Base-by-base conservation (phyloP, 2,888 invertebrate species). In the Eutolmus rufibarbis region DNA sequence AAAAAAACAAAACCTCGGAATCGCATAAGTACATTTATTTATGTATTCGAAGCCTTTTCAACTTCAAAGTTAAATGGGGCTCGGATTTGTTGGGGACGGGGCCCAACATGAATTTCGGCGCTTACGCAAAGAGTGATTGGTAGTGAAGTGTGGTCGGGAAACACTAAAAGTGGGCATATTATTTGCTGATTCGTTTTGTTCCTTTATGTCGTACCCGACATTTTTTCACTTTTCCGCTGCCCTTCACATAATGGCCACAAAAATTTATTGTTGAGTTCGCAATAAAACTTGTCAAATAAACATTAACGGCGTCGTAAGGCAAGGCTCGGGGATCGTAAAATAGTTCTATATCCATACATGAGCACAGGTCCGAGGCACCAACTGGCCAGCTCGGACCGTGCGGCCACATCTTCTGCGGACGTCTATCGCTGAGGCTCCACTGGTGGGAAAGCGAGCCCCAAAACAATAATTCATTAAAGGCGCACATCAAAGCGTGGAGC, bases 231-330 rank as follows among this genome's bases (percentile, higher is more conserved):
- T 86, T 86, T 74, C 28, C 85, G 84, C 51, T 66, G 12, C 74
- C 46, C 37, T 46, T 87, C 88, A 82, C 87, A 87, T 88, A 88
- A 88, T 88, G 87, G 86, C 81, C 84, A 76, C 79, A 88, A 87
- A 82, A 89, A 90, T 90, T 90, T 90, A 90, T 89, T 89, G 88
- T 89, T 88, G 88, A 87, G 88, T 88, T 87, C 87, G 88, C 89
- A 89, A 89, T 90, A 90, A 90, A 90, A 89, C 89, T 89, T 90
- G 90, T 90, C 90, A 89, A 90, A 89, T 90, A 90, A 90, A 90
- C 90, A 89, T 89, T 90, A 89, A 88, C 89, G 87, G 86, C 87
- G 85, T 86, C 86, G 66, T 87, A 74, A 46, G 74, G 46, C 79
- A 87, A 28, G 51, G 43, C 74, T 74, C 56, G 46, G 37, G 23